Percentiles rank a stretch among this genome's conserved stretches.
Conservation (phyloP, 2,888 invertebrate species). For the Lithophane semibrunnea region DNA sequence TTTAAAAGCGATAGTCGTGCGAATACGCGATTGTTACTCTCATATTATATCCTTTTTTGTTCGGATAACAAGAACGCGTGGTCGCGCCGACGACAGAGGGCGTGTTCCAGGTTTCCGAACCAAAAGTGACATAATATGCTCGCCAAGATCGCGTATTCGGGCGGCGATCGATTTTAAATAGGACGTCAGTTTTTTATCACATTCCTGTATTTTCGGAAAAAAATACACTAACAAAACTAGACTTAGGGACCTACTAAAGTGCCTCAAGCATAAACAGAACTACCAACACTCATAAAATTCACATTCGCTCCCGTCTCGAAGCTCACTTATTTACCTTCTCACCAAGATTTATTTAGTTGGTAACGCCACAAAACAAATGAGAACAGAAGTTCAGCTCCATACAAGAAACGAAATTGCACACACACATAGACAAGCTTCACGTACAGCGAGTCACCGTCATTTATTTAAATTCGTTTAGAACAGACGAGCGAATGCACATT, state of each 20-base stretch:
- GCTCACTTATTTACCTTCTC: constrained; percentile 40
- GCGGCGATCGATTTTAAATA: too few species aligned
- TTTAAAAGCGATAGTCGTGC: too few species aligned
- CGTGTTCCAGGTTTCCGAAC: too few species aligned
- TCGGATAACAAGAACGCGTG: too few species aligned
- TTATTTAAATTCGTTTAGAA: not conserved
- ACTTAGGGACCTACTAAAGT: constrained; percentile 3
- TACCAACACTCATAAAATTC: constrained; percentile 47
- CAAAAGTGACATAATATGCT: too few species aligned
- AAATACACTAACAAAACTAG: constrained; percentile 8
- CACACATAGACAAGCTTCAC: not conserved
- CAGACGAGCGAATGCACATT: not conserved
- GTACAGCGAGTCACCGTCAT: not conserved
- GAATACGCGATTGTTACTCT: too few species aligned
- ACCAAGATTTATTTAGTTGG: constrained; percentile 46
- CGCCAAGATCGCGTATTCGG: too few species aligned
- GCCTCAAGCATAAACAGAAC: constrained; percentile 20
- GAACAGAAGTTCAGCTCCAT: not conserved
- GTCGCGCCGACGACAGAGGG: too few species aligned
- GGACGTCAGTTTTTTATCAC: too few species aligned
- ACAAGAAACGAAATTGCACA: not conserved
- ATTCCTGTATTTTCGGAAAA: too few species aligned
- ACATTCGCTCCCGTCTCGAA: constrained; percentile 29
- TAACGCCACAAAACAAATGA: not conserved
- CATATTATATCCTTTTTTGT: too few species aligned